Percentiles rank a stretch among this genome's conserved stretches.
These are phyloP conservation scores for Caenorhabditis imperialis DNA, from an alignment of 2,888 invertebrate genomes.

Conservation along the genomic window DNA sequence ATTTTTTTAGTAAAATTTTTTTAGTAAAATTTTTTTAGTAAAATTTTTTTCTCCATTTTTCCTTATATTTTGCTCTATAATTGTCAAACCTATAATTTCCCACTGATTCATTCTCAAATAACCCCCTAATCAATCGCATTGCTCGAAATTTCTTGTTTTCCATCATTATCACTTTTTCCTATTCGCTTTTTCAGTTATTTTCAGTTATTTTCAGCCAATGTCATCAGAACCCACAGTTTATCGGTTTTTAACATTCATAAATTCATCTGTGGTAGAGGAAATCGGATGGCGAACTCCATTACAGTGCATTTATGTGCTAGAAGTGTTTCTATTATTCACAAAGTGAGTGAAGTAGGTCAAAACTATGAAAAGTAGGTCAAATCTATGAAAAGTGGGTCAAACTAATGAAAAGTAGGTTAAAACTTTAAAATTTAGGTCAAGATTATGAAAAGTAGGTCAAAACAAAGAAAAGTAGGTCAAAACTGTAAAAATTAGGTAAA, in stretches of 20 bases:
- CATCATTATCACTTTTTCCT: conserved; percentile 6
- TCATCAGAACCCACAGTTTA: background rate
- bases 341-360: conserved; percentile 17
- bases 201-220: too few species aligned
- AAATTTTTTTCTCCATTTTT: too few species aligned
- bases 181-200: background rate
- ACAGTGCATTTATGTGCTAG: conserved; percentile 11
- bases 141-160: too few species aligned
- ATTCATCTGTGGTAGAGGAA: conserved; percentile 23
- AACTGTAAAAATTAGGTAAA: conserved; percentile 14
- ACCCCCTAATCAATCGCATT: too few species aligned
- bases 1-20: too few species aligned
- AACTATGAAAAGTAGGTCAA: background rate
- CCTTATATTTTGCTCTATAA: too few species aligned
- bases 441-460: conserved; percentile 15
- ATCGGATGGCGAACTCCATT: conserved; percentile 38
- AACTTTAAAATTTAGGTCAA: background rate
- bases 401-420: background rate
- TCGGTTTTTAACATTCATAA: conserved; percentile 44
- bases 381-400: too few species aligned
- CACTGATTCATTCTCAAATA: too few species aligned
- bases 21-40: too few species aligned
- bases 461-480: background rate
- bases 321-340: conserved; percentile 16
- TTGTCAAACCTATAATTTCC: too few species aligned